Evolutionary conservation across 2,797 vertebrate species (phyloP).

Genomic region (Sparus aurata): DNA sequence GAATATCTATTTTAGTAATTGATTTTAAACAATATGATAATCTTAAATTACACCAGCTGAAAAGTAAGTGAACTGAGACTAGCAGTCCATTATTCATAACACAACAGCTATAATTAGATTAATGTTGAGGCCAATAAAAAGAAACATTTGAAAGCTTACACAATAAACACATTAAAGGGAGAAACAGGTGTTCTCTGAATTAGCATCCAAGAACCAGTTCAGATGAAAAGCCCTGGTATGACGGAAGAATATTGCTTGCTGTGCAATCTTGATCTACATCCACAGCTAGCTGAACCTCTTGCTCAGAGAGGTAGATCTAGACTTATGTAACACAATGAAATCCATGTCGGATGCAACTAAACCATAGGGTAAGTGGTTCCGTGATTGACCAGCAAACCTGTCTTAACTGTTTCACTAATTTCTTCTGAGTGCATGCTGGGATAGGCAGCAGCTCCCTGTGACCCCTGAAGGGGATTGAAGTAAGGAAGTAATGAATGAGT

Average conservation of each 20-base stretch:
- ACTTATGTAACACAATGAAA: conserved; percentile 25
- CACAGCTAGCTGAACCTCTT: background rate
- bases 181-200: background rate
- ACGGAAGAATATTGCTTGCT: background rate
- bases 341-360: conserved; percentile 8
- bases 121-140: background rate
- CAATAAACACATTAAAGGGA: background rate
- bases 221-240: background rate
- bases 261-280: conserved; percentile 2
- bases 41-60: background rate
- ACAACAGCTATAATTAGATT: background rate
- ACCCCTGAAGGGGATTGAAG: conserved; percentile 39
- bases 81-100: background rate
- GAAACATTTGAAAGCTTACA: background rate
- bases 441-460: conserved; percentile 21
- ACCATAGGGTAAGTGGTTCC: conserved; percentile 17
- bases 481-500: conserved; percentile 38
- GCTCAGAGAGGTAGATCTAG: background rate
- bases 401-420: conserved; percentile 24
- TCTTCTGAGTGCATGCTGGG: conserved; percentile 40
- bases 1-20: background rate
- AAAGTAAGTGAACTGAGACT: too few species aligned
- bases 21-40: background rate
- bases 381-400: conserved; percentile 3
- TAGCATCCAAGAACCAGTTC: background rate